Evolutionary conservation across 1,140 invertebrate genomes (phyloP), one percentile per base, ranked within the genome.

Genomic region (Glossosoma conforme): DNA sequence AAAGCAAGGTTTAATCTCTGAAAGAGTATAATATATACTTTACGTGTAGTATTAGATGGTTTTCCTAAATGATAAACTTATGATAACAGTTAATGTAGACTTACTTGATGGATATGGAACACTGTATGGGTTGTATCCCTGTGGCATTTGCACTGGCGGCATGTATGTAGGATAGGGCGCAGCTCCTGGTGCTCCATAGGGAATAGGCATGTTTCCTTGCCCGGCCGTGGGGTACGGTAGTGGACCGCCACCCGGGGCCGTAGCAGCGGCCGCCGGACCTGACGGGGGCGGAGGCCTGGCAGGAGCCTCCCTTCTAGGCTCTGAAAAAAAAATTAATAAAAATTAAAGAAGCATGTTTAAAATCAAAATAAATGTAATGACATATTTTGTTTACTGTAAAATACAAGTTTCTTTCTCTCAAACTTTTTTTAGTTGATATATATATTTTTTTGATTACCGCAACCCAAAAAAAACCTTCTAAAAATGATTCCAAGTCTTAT

Each of bases 121-220:
- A 50, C 83, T 86, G 67, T 92, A 92, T 21, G 89, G 89, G 77
- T 92, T 92, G 65, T 90, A 93, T 20, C 85, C 77, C 48, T 81
- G 74, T 2, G 89, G 90, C 84, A 93, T 83, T 3, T 89, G 88
- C 17, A 85, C 36, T 1, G 55, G 77, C 32, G 77, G 78, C 51
- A 78, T 74, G 53, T 84, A 87, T 10, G 79, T 65, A 35, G 86
- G 86, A 70, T 91, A 89, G 21, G 86, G 83, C 51, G 82, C 65
- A 54, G 60, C 62, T 4, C 75, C 57, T 4, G 74, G 66, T 3
- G 77, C 72, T 20, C 78, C 84, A 65, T 84, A 89, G 19, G 89
- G 89, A 61, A 90, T 67, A 1, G 90, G 90, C 86, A 91, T 91
- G 19, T 9, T 36, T 59, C 78, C 77, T 45, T 83, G 80, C 38